A percentile compares a stretch with the other conserved stretches of the same genome.
These are phyloP conservation scores for Drosophila fungiperda DNA, from an alignment of 2,888 invertebrate genomes.

Conservation along the genomic window DNA sequence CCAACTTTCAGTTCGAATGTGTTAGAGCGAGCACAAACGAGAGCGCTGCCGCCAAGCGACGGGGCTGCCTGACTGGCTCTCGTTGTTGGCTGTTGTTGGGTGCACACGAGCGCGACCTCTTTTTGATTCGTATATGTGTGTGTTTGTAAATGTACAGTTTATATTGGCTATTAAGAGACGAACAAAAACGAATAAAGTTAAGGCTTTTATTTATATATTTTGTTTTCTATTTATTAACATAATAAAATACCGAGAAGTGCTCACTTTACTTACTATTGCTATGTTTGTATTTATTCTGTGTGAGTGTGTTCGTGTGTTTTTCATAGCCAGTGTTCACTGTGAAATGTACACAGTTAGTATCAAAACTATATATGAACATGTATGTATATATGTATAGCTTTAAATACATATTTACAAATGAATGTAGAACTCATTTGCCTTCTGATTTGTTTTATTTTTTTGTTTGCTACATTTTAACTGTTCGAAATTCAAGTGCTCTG, in stretches of 20 bases:
- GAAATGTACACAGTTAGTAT: slow-evolving; percentile 50
- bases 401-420: slow-evolving; percentile 3
- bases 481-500: slow-evolving; percentile 54
- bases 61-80: slow-evolving; percentile 59
- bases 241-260: not conserved
- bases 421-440: slow-evolving; percentile 38
- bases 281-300: not conserved
- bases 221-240: not conserved
- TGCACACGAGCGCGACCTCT: slow-evolving; percentile 80
- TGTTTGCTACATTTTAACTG: slow-evolving; percentile 27
- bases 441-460: slow-evolving; percentile 33
- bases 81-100: slow-evolving; percentile 65
- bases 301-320: not conserved
- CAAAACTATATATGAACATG: slow-evolving; percentile 36
- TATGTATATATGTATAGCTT: slow-evolving; percentile 12
- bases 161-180: slow-evolving; percentile 50
- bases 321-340: slow-evolving; percentile 43
- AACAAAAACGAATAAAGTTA: slow-evolving; percentile 16
- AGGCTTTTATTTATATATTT: not conserved
- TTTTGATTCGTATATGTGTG: slow-evolving; percentile 50
- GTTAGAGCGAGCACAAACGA: slow-evolving; percentile 76
- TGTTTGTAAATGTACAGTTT: slow-evolving; percentile 65
- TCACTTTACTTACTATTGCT: not conserved
- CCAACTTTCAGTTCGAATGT: slow-evolving; percentile 66
- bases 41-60: slow-evolving; percentile 69